Evolutionary conservation across 2,113 vertebrate species (phyloP).

Genomic region (Corythornis vintsioides): DNA sequence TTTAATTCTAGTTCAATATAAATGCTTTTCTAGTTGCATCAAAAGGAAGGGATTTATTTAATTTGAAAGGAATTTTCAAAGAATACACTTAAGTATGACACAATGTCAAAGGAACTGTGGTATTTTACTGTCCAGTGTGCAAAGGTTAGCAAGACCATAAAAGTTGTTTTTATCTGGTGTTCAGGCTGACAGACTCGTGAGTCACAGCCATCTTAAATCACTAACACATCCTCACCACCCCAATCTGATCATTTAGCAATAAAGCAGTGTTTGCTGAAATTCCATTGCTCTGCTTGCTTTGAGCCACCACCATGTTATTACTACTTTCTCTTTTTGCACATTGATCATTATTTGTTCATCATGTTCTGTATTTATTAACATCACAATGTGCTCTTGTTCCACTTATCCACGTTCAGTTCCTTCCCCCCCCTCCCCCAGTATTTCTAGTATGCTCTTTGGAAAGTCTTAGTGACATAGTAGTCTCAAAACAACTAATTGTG

Average conservation of each 20-base stretch:
- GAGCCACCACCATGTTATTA: background rate
- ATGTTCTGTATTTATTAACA: background rate
- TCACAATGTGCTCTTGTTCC: background rate
- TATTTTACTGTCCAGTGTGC: conserved; percentile 59
- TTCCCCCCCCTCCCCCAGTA: too few species aligned
- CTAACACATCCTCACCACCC: background rate
- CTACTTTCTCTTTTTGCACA: background rate
- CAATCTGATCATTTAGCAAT: background rate
- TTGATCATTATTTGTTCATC: background rate
- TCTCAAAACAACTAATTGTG: background rate
- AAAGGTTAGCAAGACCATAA: conserved; percentile 39
- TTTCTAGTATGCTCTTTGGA: background rate
- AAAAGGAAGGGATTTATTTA: conserved; percentile 54
- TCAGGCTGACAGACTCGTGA: background rate
- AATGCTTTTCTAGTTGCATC: conserved; percentile 63
- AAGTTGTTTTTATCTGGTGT: conserved; percentile 62
- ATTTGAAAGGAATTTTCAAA: conserved; percentile 32
- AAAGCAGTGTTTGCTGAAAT: background rate
- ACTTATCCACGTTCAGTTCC: background rate
- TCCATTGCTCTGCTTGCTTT: background rate
- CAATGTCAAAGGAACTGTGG: conserved; percentile 50
- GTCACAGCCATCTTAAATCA: background rate
- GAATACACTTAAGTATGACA: conserved; percentile 45
- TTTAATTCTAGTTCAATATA: conserved; percentile 65
- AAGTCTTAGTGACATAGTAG: background rate